Evolutionary conservation across 1,140 invertebrate genomes (phyloP), one percentile per base, ranked within the genome.

Genomic region (Aphidius gifuensis): DNA sequence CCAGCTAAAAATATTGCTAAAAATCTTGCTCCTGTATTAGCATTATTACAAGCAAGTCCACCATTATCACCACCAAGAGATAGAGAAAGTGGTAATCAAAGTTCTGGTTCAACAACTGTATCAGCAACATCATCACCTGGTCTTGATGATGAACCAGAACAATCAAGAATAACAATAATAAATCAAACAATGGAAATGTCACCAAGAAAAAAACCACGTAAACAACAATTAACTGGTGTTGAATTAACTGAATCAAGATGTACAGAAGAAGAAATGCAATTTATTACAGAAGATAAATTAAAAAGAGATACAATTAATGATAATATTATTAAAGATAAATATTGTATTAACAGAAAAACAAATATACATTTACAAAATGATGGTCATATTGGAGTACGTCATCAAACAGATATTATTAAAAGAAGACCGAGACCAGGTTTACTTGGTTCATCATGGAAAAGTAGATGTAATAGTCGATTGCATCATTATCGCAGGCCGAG

Each of bases 401-500:
- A 63, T 16, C 48, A 66, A 51, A 32, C 71, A 11, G 57, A 72
- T 51, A 54, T 77, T 7, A 66, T 78, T 57, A 60, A 71, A 56
- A 67, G 69, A n/a, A 72, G 72, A 49, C 78, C 78, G 40, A 72
- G 68, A 9, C 74, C 74, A 9, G 74, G 70, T 71, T 69, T 80
- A 48, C 68, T 80, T 71, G 77, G 78, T 79, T 78, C 67, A 69
- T 83, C 70, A 70, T 83, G 64, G 78, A 80, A 78, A 64, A 78
- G 73, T 61, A 67, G 67, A 59, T 88, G 84, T 82, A 85, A 87
- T 72, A 81, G 86, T 38, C 80, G 85, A 64, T 81, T 87, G 59
- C 87, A 90, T 74, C 95, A 98, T 82, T 98, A 96, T 78, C 82
- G 88, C 65, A 83, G 93, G 57, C 92, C 95, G 62, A 86, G 87